Base-by-base conservation (phyloP, 1,140 invertebrate species). In the Frieseomelitta varia region DNA sequence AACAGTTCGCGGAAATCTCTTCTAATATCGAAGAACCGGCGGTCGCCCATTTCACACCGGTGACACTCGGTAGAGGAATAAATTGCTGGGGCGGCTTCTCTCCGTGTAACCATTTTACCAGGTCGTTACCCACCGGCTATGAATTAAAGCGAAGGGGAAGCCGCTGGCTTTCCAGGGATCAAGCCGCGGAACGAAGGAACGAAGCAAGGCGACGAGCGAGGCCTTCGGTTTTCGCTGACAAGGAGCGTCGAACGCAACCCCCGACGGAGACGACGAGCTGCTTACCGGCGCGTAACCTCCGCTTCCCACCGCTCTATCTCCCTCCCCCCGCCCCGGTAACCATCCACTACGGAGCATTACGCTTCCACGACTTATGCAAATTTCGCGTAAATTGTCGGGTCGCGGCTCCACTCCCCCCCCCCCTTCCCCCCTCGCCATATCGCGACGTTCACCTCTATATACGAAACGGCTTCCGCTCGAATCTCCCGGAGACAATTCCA, bases 281-380 rank as follows among this genome's bases (percentile, higher is more conserved):
- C 85, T 91, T 91, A 89, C 84, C 79, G 84, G 84, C 79, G 88
- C 87, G 67, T 55, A 84, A 80, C 78, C 68, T 63, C 51, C 10
- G 15, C 30, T 34, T 71, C 61, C 51, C 21, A 21, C 1, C 61
- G 10, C 61, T 14, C 39, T n/a, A 11, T 14, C 58, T 53, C 14
- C 17, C 55, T 75, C 15, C 30, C 19, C 14, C 24, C 39, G n/a
- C 27, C n/a, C 39, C 14, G 8, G 24, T 14, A n/a, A 24, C 12
- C 67, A 79, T 74, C 85, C 88, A 88, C 85, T 79, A 80, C 61
- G 81, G 84, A 85, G 85, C 86, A 87, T 90, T 91, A 90, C 91
- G 90, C 90, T 91, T 89, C 90, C 90, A 90, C 90, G 86, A 79
- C 90, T 90, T 92, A 91, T 92, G 92, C 90, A 92, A 92, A 92